Base-by-base conservation (phyloP, 2,113 vertebrate species). In the Cranoglanis bouderius region DNA sequence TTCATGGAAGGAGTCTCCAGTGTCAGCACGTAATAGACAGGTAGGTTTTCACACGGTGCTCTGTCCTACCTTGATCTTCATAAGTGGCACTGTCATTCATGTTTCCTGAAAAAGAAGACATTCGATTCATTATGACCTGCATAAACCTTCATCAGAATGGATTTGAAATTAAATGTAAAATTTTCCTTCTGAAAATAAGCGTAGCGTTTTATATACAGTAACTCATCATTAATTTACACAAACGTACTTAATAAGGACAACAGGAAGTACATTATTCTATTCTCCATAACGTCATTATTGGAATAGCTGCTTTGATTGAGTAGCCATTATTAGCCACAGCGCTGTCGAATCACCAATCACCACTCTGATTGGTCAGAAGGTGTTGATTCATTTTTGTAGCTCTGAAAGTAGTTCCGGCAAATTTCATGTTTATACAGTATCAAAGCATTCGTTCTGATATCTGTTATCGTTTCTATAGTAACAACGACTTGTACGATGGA, bases 1-100 rank as follows among this genome's bases (percentile, higher is more conserved):
- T 21, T 21, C 5, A 57, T 57, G 51, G 51, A 53, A 53, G 51
- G 51, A 53, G 51, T 53, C 51, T 53, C 51, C 10, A 53, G 51
- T 12, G 51, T 53, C 51, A 53, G 4, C 13, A 53, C 3, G 12
- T 53, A 53, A 53, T 53, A 14, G 59, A 13, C 65, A 67, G 10
- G n/a, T n/a, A n/a, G n/a, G n/a, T n/a, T 49, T 49, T 49, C 46
- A 49, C 32, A 75, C 81, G 59, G 19, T 61, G 7, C n/a, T 70
- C 35, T 24, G n/a, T 49, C 85, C 40, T 82, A 91, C 88, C 90
- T 35, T 40, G 12, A 40, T 89, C 82, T 53, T 82, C 82, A 43
- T 32, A 10, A 18, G 43, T 81, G 6, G 8, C 46, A 53, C 82
- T 75, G 53, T 9, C 21, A 1, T 24, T 14, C 2, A 67, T 1